Evolutionary conservation across 2,113 vertebrate species (phyloP), one percentile per base, ranked within the genome.

Genomic region (Arizona elegans): DNA sequence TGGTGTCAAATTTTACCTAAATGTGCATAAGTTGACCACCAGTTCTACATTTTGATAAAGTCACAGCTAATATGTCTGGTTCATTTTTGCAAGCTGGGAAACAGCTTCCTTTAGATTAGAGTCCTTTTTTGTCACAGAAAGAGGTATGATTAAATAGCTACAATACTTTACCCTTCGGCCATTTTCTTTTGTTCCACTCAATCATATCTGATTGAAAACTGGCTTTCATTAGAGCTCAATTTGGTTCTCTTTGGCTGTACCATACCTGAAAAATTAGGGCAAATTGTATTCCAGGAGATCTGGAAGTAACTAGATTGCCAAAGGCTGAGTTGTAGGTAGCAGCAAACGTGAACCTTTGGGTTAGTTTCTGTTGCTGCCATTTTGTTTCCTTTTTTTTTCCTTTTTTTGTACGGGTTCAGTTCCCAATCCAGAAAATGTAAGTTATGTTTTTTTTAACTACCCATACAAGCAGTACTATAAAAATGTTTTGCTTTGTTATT

Each of bases 381-480:
- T 90, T 81, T 8, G 7, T 81, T 75, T 75, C 13, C 70, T 75
- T 33, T 75, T n/a, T 33, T 15, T n/a, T 1, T 38, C 43, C 17
- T 38, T 33, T 94, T 95, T 91, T 94, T 93, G 95, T 96, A 90
- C 95, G 95, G 91, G 91, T 97, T 97, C 96, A 96, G 96, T 97
- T 97, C 96, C 96, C 97, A 98, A 96, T 96, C 96, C 97, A 97
- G 95, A 92, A 81, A 90, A 95, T 97, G 95, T 97, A 98, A 97
- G 96, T 98, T 98, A 97, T 97, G 97, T 98, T 19, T 81, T 81
- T 81, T 97, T 96, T 94, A 95, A 96, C 93, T 97, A 96, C 95
- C 96, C 97, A 97, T 96, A 94, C 90, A 96, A 96, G 92, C 97
- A 98, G 97, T 96, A 96, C 96, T 97, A 95, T 95, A 95, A 96